A percentile compares a stretch with the other conserved stretches of the same genome.
phyloP scores from a whole-genome alignment of 2,888 invertebrate species.

The Ophioninae sp. region DNA sequence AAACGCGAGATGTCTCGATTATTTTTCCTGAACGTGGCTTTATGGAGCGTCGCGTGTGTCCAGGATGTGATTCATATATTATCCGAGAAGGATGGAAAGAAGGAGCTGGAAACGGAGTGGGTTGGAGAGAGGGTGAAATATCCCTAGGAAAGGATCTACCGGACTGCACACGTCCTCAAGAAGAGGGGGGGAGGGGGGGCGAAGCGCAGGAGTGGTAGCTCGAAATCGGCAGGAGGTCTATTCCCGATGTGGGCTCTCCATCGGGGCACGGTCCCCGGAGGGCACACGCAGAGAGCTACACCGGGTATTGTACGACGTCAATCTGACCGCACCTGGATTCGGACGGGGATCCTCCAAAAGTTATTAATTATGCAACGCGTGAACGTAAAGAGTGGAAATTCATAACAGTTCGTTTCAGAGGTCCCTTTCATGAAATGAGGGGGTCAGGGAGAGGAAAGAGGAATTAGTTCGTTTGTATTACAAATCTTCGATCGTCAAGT shows the following conservation, averaged over 20 bases:
- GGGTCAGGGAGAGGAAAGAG: not conserved
- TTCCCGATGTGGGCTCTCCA: slow-evolving; percentile 25
- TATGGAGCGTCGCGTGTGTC: slow-evolving; percentile 60
- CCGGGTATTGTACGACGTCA: slow-evolving; percentile 71
- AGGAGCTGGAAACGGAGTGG: slow-evolving; percentile 26
- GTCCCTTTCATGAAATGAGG: not conserved
- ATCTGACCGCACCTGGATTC: slow-evolving; percentile 73
- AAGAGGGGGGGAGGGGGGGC: slow-evolving; percentile 17
- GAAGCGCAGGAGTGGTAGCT: slow-evolving; percentile 50
- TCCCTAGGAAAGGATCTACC: slow-evolving; percentile 50
- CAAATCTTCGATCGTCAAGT: not conserved
- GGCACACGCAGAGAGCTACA: slow-evolving; percentile 33
- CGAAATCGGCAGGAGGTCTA: slow-evolving; percentile 54
- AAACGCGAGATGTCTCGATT: slow-evolving; percentile 54
- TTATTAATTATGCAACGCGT: slow-evolving; percentile 34
- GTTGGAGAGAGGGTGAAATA: slow-evolving; percentile 46
- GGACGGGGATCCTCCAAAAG: not conserved
- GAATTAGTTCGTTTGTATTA: not conserved
- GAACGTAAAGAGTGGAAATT: not conserved
- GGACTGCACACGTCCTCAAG: slow-evolving; percentile 33
- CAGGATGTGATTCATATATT: slow-evolving; percentile 72
- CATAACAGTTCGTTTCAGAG: not conserved
- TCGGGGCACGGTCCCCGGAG: slow-evolving; percentile 47
- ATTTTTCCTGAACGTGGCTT: slow-evolving; percentile 59
- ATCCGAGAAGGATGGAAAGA: slow-evolving; percentile 58